Evolutionary conservation across 2,888 invertebrate genomes (phyloP), one percentile per base, ranked within the genome.

Genomic region (Muschampia plurimacula): DNA sequence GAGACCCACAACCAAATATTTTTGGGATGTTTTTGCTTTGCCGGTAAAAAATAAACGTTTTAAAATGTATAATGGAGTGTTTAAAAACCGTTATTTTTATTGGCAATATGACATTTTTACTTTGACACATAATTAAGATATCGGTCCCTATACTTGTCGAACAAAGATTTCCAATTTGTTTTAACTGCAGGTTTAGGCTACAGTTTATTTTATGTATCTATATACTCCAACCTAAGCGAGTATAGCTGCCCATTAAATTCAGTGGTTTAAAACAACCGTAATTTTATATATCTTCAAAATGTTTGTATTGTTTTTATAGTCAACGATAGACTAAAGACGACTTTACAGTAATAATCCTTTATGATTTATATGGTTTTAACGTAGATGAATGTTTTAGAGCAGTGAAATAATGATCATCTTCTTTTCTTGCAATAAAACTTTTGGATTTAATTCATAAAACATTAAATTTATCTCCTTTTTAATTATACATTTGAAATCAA

Each of bases 41-140:
- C 57, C 57, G 46, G 13, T 63, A 39, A 65, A 70, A 70, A 70
- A 70, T 65, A 57, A 70, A 69, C 8, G 60, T 60, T n/a, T 3
- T n/a, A 36, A 59, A 28, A 36, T 57, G 44, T 28, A 28, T 63
- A 60, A 70, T 64, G 32, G 28, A 59, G 36, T n/a, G 2, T 62
- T 39, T 5, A 62, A 62, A 44, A 59, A 8, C 44, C 32, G 32
- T 59, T 41, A 59, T 59, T 67, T 15, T 67, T 59, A 67, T 57
- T 44, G 67, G 59, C 67, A 59, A 57, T 8, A 52, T 15, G 41
- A 44, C 9, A 22, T 66, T 66, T 13, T 13, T 57, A 28, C 10
- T 57, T 28, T 1, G 22, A 28, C 28, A 22, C 22, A 32, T 44
- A 44, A 67, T 67, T 67, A 55, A 55, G 66, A 66, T 63, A 44